These are phyloP conservation scores for Drosophila trapezifrons DNA, from an alignment of 1,140 invertebrate genomes.

Conservation along the genomic window DNA sequence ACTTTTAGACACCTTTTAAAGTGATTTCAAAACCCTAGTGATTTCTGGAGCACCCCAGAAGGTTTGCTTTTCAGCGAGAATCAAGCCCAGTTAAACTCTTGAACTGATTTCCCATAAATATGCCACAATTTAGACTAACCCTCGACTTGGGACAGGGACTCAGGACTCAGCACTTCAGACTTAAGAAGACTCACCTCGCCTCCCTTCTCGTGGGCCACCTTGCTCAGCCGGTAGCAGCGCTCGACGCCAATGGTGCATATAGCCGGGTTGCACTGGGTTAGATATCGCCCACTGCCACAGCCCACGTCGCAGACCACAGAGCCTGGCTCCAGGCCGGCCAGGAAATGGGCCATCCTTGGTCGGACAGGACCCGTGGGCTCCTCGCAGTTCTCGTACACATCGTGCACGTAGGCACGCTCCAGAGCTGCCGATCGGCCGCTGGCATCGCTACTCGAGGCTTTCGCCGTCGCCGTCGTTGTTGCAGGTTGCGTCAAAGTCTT, in stretches of 20 bases:
- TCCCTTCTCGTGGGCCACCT: conserved; percentile 90
- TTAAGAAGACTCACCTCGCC: conserved; percentile 89
- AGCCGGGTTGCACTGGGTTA: conserved; percentile 91
- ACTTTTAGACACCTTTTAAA: too few relatives aligned
- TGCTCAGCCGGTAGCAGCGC: conserved; percentile 91
- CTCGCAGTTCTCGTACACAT: conserved; percentile 95
- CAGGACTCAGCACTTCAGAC: conserved; percentile 29
- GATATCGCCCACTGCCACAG: conserved; percentile 97
- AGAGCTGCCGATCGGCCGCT: conserved; percentile 89
- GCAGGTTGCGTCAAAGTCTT: conserved; percentile 41
- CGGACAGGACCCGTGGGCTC: conserved; percentile 90
- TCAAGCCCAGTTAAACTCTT: too few relatives aligned
- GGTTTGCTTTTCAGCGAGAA: too few relatives aligned
- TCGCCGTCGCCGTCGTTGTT: conserved; percentile 26
- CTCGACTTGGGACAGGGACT: not conserved
- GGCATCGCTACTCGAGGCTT: conserved; percentile 68
- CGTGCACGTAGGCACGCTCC: conserved; percentile 97
- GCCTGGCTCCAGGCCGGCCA: conserved; percentile 94
- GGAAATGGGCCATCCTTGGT: conserved; percentile 94
- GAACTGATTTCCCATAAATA: too few relatives aligned
- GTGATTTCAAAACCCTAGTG: too few relatives aligned
- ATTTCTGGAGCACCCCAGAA: too few relatives aligned
- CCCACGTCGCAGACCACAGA: conserved; percentile 97
- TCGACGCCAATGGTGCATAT: conserved; percentile 95
- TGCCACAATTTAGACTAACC: not conserved